Evolutionary conservation across 2,113 vertebrate genomes (phyloP), one percentile per base, ranked within the genome.

Genomic region (Tachycineta bicolor): DNA sequence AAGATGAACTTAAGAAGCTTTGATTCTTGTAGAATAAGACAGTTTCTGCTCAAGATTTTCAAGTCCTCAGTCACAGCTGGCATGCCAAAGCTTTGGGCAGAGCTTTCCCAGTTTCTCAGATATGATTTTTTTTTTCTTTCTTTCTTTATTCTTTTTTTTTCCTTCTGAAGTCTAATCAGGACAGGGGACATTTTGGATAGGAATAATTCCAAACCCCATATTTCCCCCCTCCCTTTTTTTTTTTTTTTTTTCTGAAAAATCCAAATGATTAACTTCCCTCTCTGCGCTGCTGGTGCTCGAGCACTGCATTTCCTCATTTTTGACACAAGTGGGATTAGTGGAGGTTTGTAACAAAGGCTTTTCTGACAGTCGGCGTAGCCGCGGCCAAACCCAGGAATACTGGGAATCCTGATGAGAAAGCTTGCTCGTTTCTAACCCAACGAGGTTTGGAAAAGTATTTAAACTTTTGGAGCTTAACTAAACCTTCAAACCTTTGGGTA

Each of bases 381-480:
- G 73, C 14, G 8, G 94, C 94, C 96, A 95, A 96, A 65, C 44
- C 73, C 92, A 67, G 94, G 41, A 95, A 93, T 88, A 96, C 71
- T 96, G 96, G 96, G 92, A 96, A 95, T 96, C 83, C 95, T 96
- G 88, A 88, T 16, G 90, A 86, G 79, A 87, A 83, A 91, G 71
- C 33, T 77, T 71, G 34, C 83, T 94, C 14, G 0, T 52, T 91
- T 96, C 90, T 74, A 95, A 84, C 94, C 96, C 92, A 33, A 90
- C 2, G 93, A 97, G 96, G 83, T 92, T 94, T 96, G 96, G 80
- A 96, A 95, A 97, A 96, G 92, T 96, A 96, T 92, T 97, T 96
- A 97, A 95, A 96, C 94, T 96, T 96, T 96, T 90, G 90, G 93
- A 96, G 96, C 95, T 96, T 97, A 97, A 96, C 96, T 97, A 96